Base-by-base conservation (phyloP, 2,797 vertebrate species). In the Manis javanica region DNA sequence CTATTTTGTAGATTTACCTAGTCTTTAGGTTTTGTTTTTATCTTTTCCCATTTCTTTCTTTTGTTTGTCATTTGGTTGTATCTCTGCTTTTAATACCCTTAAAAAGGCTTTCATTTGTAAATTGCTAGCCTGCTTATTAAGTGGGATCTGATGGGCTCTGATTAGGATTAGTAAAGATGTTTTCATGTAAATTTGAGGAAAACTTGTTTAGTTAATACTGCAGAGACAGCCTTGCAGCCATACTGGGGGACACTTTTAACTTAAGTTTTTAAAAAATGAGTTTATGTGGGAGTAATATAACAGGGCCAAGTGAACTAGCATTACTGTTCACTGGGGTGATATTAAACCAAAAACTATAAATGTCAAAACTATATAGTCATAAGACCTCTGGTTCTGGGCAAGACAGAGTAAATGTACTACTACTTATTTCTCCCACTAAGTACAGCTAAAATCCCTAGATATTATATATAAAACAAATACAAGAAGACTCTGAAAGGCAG, bases 1-100 rank as follows among this genome's bases (percentile, higher is more conserved):
- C 8, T 21, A 34, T 81, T 87, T 69, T 79, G 55, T 51, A 53
- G 53, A 71, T 71, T 89, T 49, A 19, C 53, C 86, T 37, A 39
- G 18, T 66, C 72, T 78, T 46, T 66, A 53, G 59, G 46, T 82
- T 55, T 82, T 21, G 6, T 23, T 63, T 66, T 42, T 26, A 59
- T 46, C 26, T n/a, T 93, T 59, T 92, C 51, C 61, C 46, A 24
- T 55, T 92, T 77, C 49, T 31, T 85, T 66, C 26, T 21, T 64
- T 39, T 77, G 68, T 74, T 74, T 91, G 61, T 34, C 63, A 68
- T 79, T 87, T 71, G n/a, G 83, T 61, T 93, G n/a, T 37, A 85
- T 51, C 7, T 79, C 26, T 68, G 72, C 64, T 78, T 86, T 92
- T 59, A 51, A 31, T 37, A 49, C 63, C 42, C 74, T 71, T 42